Evolutionary conservation across 2,888 invertebrate genomes (phyloP).

Genomic region (Nomada fucata): DNA sequence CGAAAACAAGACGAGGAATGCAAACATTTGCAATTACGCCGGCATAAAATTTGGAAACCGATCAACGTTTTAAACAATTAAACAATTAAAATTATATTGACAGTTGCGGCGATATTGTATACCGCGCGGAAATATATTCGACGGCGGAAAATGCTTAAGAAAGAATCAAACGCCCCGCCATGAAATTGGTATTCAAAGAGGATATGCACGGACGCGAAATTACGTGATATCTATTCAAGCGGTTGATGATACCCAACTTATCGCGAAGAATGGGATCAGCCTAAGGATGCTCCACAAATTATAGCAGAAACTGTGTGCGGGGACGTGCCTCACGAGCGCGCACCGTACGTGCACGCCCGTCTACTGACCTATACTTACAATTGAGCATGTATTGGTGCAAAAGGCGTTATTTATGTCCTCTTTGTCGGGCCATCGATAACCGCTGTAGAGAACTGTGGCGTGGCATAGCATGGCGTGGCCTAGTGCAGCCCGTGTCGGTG

Average conservation of each 20-base stretch:
- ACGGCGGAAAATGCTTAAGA: no score
- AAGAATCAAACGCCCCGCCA: no score
- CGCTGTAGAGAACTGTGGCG: constrained; percentile 67
- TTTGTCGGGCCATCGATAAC: constrained; percentile 81
- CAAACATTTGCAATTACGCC: no score
- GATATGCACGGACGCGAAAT: background rate
- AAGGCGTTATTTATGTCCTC: constrained; percentile 80
- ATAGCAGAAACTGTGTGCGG: background rate
- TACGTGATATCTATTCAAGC: background rate
- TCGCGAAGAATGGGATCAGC: constrained; percentile 11
- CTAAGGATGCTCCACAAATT: constrained; percentile 35
- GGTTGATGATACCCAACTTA: background rate
- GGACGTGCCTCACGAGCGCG: background rate
- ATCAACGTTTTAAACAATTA: no score
- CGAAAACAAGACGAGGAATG: no score
- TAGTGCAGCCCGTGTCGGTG: constrained; percentile 69
- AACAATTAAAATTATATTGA: no score
- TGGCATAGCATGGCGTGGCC: constrained; percentile 66
- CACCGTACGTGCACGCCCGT: constrained; percentile 11
- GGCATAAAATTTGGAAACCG: no score
- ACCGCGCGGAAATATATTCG: no score
- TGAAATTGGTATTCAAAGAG: background rate
- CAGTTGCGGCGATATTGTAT: no score
- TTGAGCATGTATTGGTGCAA: constrained; percentile 59
- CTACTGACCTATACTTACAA: constrained; percentile 23